Evolutionary conservation across 2,888 invertebrate genomes (phyloP).

Genomic region (Agriopis aurantiaria): DNA sequence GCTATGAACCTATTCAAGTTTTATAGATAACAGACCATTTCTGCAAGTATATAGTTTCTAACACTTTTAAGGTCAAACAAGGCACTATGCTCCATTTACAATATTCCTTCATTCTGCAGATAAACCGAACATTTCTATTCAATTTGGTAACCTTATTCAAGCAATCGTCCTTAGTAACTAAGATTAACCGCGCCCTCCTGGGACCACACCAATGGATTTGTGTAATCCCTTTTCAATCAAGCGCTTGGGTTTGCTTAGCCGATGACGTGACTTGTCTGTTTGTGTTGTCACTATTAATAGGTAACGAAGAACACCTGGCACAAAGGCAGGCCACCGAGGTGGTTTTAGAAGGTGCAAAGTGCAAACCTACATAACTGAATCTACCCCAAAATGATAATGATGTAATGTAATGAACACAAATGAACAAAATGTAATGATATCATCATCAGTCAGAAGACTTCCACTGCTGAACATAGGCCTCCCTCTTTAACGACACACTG

Average conservation of each 20-base stretch:
- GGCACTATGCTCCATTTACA: not conserved
- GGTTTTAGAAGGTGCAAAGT: no score
- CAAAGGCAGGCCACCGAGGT: no score
- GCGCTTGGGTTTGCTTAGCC: conserved; percentile 33
- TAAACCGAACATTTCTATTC: conserved; percentile 19
- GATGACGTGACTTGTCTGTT: conserved; percentile 42
- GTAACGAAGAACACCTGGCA: not conserved
- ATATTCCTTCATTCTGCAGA: conserved; percentile 1
- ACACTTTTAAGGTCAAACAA: not conserved
- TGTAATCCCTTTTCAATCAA: conserved; percentile 47
- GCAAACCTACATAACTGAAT: no score
- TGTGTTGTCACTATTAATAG: conserved; percentile 21
- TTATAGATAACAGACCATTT: not conserved
- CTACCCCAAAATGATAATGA: no score
- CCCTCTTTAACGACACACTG: no score
- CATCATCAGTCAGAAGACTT: no score
- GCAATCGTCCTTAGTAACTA: conserved; percentile 27
- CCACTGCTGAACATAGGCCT: no score
- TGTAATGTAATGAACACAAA: no score
- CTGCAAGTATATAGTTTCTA: not conserved
- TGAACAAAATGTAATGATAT: no score
- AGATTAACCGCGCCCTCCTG: conserved; percentile 26
- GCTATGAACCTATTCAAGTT: no score
- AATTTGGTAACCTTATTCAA: conserved; percentile 22
- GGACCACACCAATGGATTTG: conserved; percentile 39